Evolutionary conservation across 1,140 invertebrate genomes (phyloP).

Genomic region (Drosophila lacertosa): DNA sequence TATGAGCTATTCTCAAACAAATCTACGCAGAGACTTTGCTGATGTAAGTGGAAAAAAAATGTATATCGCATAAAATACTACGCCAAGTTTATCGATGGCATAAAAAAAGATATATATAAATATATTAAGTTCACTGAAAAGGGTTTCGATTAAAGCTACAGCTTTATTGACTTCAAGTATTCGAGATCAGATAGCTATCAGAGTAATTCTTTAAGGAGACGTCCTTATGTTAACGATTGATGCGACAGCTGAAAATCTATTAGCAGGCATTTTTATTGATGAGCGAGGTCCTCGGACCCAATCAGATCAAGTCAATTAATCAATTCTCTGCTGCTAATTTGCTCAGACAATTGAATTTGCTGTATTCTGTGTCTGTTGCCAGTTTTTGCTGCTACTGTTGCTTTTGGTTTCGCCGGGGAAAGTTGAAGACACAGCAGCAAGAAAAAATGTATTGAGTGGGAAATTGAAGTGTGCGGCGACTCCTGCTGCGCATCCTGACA

Average conservation of each 20-base stretch:
- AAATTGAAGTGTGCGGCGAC: conserved; percentile 33
- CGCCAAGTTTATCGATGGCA: conserved; percentile 57
- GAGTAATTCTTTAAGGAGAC: neutral
- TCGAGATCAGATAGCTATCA: neutral
- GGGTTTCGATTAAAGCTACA: conserved; percentile 29
- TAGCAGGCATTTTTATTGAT: conserved; percentile 15
- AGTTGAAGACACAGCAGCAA: conserved; percentile 37
- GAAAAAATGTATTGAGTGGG: conserved; percentile 30
- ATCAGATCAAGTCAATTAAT: conserved; percentile 67
- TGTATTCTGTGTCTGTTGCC: neutral
- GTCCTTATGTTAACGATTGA: neutral
- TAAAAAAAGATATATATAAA: conserved; percentile 39
- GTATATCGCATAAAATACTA: conserved; percentile 67
- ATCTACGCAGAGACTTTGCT: conserved; percentile 60
- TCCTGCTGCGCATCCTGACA: conserved; percentile 41
- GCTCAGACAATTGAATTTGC: conserved; percentile 37
- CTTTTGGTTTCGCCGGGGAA: conserved; percentile 3
- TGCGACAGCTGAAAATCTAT: conserved; percentile 7
- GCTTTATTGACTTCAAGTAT: conserved; percentile 20
- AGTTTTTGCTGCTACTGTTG: neutral
- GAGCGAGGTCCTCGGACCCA: conserved; percentile 27
- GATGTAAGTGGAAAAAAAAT: conserved; percentile 61
- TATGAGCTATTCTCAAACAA: conserved; percentile 72
- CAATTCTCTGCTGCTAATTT: conserved; percentile 60
- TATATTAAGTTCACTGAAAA: too few species aligned